Base-by-base conservation (phyloP, 1,140 invertebrate species). In the Tetraneura akinire region DNA sequence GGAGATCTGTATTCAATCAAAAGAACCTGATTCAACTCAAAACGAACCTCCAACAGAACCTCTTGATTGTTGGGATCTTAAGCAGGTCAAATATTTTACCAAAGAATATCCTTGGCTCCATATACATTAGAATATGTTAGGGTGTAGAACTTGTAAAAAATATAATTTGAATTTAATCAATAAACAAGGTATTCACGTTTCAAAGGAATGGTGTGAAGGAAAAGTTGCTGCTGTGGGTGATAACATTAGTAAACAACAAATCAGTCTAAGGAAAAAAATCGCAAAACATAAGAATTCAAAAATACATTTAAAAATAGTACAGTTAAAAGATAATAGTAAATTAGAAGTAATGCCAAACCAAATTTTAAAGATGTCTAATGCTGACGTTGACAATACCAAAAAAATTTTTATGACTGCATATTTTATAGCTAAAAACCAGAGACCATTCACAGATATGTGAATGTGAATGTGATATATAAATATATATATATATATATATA, bases 271-370 rank as follows among this genome's bases (percentile, higher is more conserved):
- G n/a, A 64, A 64, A 32, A 64, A 64, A 64, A 64, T 64, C 13
- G 60, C 60, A 32, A 64, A 32, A 64, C 26, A 64, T 64, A 64
- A 64, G 26, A 64, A 64, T 64, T 11, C 60, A 64, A 26, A 64
- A 64, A 18, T 64, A 64, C 62, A 37, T 13, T 64, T 64, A 64
- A 64, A 64, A 64, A 57, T 57, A 10, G 53, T 23, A 57, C 53
- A 2, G 0, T 23, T 57, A 57, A 57, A 23, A 57, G 53, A 64
- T 14, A 21, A 64, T 14, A 64, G 62, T 64, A 42, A 32, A 64
- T 37, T 64, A 64, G 32, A 64, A 64, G 62, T 64, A 4, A 64
- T 64, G 62, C 10, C 62, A 64, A 64, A 64, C 62, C 62, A 64
- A 42, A 64, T 64, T 64, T 64, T 64, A n/a, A 64, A 64, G 3